Percentiles rank a stretch among this genome's conserved stretches.
phyloP scores from a whole-genome alignment of 2,113 vertebrate genomes.

The Struthio camelus region DNA sequence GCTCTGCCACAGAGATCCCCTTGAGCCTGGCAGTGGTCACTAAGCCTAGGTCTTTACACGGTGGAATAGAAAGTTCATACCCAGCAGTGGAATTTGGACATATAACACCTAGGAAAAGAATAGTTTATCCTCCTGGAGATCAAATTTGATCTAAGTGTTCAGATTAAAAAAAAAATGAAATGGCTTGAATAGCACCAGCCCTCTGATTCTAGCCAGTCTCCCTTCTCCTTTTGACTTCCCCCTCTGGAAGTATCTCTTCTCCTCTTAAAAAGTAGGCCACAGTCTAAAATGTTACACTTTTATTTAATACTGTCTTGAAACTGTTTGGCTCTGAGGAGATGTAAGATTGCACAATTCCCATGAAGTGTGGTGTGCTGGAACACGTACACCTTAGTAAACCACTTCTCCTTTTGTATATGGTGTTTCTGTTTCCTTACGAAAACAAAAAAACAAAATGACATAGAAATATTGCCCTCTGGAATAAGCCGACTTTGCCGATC shows the following conservation, averaged over 20 bases:
- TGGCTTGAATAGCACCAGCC: background rate
- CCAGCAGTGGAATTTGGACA: background rate
- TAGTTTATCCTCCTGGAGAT: background rate
- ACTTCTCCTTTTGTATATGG: background rate
- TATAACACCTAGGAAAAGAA: background rate
- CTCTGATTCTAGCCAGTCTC: background rate
- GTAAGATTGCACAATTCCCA: background rate
- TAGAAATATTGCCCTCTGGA: background rate
- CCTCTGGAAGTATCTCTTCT: background rate
- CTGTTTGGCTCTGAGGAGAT: background rate
- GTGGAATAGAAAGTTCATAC: background rate
- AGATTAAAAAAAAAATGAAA: background rate
- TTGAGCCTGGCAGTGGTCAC: accelerated
- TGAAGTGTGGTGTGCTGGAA: background rate
- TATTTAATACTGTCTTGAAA: background rate
- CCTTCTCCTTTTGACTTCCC: background rate
- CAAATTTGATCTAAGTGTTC: background rate
- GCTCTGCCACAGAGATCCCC: background rate
- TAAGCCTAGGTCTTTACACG: background rate
- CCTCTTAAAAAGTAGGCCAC: background rate
- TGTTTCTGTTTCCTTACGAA: background rate
- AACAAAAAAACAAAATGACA: background rate
- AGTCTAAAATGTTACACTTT: background rate
- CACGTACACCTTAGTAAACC: background rate
- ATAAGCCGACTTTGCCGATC: background rate